Base-by-base conservation (phyloP, 2,113 vertebrate genomes). In the Hippopotamus amphibius region DNA sequence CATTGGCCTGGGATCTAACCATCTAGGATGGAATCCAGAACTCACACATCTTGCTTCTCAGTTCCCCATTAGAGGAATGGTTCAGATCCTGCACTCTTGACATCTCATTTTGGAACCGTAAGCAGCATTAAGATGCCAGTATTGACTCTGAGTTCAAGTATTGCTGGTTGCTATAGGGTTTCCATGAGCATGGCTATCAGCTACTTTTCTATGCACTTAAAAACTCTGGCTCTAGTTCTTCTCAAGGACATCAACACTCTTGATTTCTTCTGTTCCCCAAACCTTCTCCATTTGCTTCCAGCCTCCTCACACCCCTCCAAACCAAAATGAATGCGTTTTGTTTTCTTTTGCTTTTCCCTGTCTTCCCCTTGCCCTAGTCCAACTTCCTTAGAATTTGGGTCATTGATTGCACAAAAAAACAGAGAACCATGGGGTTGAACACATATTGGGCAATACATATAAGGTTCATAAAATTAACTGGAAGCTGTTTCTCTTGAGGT, bases 341-440 rank as follows among this genome's bases (percentile, higher is more conserved):
- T 94, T 68, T 97, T 84, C 59, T 95, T 87, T 90, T 81, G 7
- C 37, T 95, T 95, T 88, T 80, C 26, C 53, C 26, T 61, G n/a
- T 43, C 63, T 86, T 37, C 50, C 24, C 37, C 43, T 88, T 30
- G 28, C 65, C 48, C 74, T 63, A 92, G 90, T 66, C 95, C 21
- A 85, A 95, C 97, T 98, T 98, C 96, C 84, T 92, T 95, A 97
- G 95, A 97, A 96, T 93, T 90, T 97, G 90, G 76, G 59, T 85
- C 96, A 96, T 82, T 41, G 81, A 94, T 97, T 97, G 96, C 77
- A 80, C 97, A 92, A 74, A 83, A 30, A 94, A 97, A 98, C 97
- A 96, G 89, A 96, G 98, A 98, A 98, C 95, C 88, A 81, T 81
- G 37, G 88, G 88, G 59, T 17, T 87, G 68, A 96, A 59, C 74